phyloP scores from a whole-genome alignment of 2,888 invertebrate genomes.

The Pycnomerus fuliginosus region DNA sequence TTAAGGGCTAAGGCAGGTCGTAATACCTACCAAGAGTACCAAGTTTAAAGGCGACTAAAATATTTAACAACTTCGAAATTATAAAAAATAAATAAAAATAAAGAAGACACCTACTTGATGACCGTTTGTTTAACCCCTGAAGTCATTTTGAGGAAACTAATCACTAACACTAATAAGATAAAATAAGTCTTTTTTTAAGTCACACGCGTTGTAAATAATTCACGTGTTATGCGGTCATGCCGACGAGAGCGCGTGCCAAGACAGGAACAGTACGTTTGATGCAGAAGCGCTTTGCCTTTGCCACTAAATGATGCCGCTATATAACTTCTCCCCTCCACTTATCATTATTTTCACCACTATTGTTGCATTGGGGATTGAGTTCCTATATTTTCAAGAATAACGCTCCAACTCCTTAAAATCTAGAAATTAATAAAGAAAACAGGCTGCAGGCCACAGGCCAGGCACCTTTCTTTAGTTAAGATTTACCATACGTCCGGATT shows the following conservation, averaged over 20 bases:
- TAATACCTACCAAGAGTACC: too few relatives aligned
- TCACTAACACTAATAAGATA: constrained; percentile 10
- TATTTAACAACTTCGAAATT: too few relatives aligned
- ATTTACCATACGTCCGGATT: too few relatives aligned
- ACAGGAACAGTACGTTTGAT: constrained; percentile 7
- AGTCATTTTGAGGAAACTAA: constrained; percentile 47
- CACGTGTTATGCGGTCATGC: constrained; percentile 28
- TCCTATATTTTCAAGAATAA: too few relatives aligned
- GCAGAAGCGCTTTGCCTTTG: constrained; percentile 29
- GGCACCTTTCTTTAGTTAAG: too few relatives aligned
- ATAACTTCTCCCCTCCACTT: constrained; percentile 24
- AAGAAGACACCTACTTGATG: constrained; percentile 54
- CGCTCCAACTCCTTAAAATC: too few relatives aligned
- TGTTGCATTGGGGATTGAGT: too few relatives aligned
- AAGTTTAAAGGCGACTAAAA: too few relatives aligned
- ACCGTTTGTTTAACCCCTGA: constrained; percentile 58
- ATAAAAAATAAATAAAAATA: constrained; percentile 4
- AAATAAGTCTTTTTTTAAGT: constrained; percentile 17
- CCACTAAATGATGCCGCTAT: constrained; percentile 27
- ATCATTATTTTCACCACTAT: constrained; percentile 31
- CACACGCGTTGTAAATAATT: constrained; percentile 26
- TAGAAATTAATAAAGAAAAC: too few relatives aligned
- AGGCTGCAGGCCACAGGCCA: too few relatives aligned
- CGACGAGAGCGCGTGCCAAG: constrained; percentile 5
- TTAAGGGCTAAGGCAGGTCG: too few relatives aligned